phyloP scores from a whole-genome alignment of 2,797 vertebrate species.

The Brotula barbata region DNA sequence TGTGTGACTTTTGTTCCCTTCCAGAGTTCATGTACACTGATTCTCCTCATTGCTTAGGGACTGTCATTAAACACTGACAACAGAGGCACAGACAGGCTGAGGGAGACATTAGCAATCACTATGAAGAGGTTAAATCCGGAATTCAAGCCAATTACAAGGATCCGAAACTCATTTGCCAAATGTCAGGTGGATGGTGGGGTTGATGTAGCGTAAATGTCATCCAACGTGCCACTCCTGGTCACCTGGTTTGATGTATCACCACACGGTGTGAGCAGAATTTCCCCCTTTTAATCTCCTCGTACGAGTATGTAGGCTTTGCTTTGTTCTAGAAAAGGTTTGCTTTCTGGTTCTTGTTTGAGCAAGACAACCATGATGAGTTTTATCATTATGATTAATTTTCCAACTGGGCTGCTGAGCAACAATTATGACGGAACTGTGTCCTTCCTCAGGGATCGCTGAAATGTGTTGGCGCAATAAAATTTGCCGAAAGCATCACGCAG shows the following conservation, averaged over 20 bases:
- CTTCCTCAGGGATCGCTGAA: neutral
- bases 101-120: constrained; percentile 47
- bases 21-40: constrained; percentile 26
- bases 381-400: too few relatives aligned
- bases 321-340: neutral
- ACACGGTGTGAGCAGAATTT: constrained; percentile 2
- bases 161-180: constrained; percentile 58
- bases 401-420: neutral
- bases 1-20: constrained; percentile 18
- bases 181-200: constrained; percentile 50
- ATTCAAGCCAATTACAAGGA: constrained; percentile 48
- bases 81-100: constrained; percentile 2
- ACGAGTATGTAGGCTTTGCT: too few relatives aligned
- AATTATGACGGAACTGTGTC: too few relatives aligned
- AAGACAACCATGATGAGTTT: neutral
- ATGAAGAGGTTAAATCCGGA: constrained; percentile 53
- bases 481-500: neutral
- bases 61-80: constrained; percentile 30
- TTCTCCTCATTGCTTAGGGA: constrained; percentile 19
- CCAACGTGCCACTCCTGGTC: constrained; percentile 13
- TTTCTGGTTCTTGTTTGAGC: neutral
- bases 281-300: neutral
- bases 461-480: neutral
- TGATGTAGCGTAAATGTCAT: constrained; percentile 51
- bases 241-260: constrained; percentile 7